phyloP scores from a whole-genome alignment of 2,113 vertebrate species.

The Bettongia penicillata region DNA sequence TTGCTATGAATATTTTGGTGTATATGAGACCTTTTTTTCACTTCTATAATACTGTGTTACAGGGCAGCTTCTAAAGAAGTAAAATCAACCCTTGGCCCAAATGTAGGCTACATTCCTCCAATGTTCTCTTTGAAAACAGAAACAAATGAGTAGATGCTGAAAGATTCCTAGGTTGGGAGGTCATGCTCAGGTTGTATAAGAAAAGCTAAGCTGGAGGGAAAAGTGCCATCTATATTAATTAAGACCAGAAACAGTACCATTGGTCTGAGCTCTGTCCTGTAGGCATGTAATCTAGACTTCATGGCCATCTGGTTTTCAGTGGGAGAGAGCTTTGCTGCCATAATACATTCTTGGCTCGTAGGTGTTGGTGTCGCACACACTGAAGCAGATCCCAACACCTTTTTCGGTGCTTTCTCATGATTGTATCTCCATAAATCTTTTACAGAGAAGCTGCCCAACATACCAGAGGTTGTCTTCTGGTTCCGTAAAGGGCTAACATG shows the following conservation, averaged over 20 bases:
- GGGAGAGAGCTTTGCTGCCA: too few species aligned
- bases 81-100: not conserved
- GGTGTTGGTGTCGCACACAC: too few species aligned
- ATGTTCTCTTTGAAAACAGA: not conserved
- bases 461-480: too few species aligned
- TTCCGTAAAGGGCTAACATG: not conserved
- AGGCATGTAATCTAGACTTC: not conserved
- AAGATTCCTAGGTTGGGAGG: not conserved
- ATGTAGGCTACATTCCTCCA: not conserved
- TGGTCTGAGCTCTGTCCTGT: not conserved
- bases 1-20: not conserved
- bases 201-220: not conserved
- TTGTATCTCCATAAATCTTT: not conserved
- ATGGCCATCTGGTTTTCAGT: too few species aligned
- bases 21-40: not conserved
- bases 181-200: not conserved
- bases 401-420: not conserved
- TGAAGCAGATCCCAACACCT: not conserved
- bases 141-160: not conserved
- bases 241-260: not conserved
- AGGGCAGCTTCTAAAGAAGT: too few species aligned
- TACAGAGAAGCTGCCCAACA: too few species aligned
- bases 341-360: too few species aligned
- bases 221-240: not conserved
- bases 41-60: too few species aligned